phyloP scores from a whole-genome alignment of 2,797 vertebrate species.

The Epinephelus awoara region DNA sequence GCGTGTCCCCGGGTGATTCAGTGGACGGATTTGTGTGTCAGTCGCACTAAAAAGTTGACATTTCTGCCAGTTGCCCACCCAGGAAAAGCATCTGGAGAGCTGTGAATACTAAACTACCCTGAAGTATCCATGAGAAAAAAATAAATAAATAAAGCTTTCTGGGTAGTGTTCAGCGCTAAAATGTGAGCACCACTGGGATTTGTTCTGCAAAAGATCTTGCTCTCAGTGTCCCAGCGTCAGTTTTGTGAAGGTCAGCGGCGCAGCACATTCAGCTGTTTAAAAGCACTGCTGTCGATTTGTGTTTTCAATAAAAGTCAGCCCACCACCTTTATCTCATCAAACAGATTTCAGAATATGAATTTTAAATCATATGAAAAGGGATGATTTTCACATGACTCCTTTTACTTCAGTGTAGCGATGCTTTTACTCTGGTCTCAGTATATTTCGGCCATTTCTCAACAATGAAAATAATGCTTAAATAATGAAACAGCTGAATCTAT shows the following conservation, averaged over 20 bases:
- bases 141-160: constrained; percentile 11
- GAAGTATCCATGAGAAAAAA: constrained; percentile 13
- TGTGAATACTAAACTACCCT: constrained; percentile 19
- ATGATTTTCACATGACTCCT: constrained; percentile 2
- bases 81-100: constrained; percentile 26
- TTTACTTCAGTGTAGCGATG: not conserved
- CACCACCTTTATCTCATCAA: constrained; percentile 16
- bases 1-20: not conserved
- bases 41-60: constrained; percentile 24
- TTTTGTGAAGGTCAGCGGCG: constrained; percentile 50
- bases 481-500: not conserved
- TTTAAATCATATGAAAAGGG: constrained; percentile 13
- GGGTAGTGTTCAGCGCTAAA: constrained; percentile 16
- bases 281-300: constrained; percentile 34
- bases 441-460: constrained; percentile 3
- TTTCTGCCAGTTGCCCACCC: constrained; percentile 15
- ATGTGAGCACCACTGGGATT: constrained; percentile 37
- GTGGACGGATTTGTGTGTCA: constrained; percentile 20
- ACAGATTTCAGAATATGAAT: constrained; percentile 20
- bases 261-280: constrained; percentile 35
- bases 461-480: constrained; percentile 1
- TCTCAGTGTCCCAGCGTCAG: constrained; percentile 25
- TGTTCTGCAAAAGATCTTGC: constrained; percentile 32
- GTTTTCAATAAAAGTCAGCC: constrained; percentile 24
- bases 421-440: constrained; percentile 13